A percentile compares a stretch with the other conserved stretches of the same genome.
These are phyloP conservation scores for Erebia aethiops DNA, from an alignment of 2,888 invertebrate species.

Conservation along the genomic window DNA sequence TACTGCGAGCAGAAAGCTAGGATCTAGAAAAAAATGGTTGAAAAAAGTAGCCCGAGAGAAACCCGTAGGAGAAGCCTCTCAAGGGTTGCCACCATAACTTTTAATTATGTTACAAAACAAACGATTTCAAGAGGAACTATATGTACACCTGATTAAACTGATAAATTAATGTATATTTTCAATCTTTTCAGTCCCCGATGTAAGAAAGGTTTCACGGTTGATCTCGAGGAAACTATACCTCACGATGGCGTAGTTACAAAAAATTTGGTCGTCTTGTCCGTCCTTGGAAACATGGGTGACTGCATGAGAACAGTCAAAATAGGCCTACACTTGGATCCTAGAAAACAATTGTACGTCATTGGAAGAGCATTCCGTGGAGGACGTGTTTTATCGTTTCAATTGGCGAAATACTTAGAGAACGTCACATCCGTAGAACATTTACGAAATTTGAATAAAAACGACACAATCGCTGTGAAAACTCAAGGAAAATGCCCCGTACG, in stretches of 20 bases:
- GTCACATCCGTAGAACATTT: slow-evolving; percentile 27
- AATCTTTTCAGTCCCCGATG: slow-evolving; percentile 64
- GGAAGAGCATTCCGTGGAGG: slow-evolving; percentile 59
- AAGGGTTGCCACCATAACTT: too few species aligned
- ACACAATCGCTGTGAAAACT: slow-evolving; percentile 60
- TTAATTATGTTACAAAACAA: too few species aligned
- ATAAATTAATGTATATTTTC: background rate
- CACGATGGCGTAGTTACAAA: slow-evolving; percentile 59
- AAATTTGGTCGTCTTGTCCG: slow-evolving; percentile 60
- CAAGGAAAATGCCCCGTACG: slow-evolving; percentile 61
- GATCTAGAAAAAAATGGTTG: too few species aligned
- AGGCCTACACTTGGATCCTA: slow-evolving; percentile 42
- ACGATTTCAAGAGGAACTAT: too few species aligned
- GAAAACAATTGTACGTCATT: slow-evolving; percentile 43
- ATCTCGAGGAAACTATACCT: slow-evolving; percentile 53
- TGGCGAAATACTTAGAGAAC: slow-evolving; percentile 49
- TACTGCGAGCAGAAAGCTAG: too few species aligned
- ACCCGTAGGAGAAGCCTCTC: too few species aligned
- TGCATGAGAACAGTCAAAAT: slow-evolving; percentile 56
- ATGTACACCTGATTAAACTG: background rate
- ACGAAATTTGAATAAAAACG: slow-evolving; percentile 47
- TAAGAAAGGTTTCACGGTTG: slow-evolving; percentile 67
- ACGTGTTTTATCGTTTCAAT: slow-evolving; percentile 59
- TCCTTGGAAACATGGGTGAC: slow-evolving; percentile 55
- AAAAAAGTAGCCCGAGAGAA: too few species aligned